Evolutionary conservation across 2,113 vertebrate genomes (phyloP), one percentile per base, ranked within the genome.

Genomic region (Archilochus colubris): DNA sequence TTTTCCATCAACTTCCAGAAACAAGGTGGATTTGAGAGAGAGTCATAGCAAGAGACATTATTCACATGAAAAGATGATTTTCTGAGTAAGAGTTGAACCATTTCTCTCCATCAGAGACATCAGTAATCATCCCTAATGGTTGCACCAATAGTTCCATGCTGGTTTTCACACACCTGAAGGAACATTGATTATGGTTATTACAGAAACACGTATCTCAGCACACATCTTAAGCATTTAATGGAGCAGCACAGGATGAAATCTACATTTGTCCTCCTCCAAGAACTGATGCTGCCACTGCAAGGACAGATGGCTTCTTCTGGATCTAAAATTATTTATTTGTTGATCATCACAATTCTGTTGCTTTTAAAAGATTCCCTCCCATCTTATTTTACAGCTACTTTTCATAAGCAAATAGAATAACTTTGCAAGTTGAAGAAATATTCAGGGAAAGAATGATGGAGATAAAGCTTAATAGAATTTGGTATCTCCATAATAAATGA

Each of bases 101-200:
- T 91, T 88, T 88, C 79, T 95, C 46, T 82, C 67, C 55, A 55
- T 30, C 75, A 36, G 64, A 70, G 30, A 28, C 57, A 81, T 86
- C 89, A 55, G 40, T 88, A 90, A 88, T 88, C 15, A 53, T 64
- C 68, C 59, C 44, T 90, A 69, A 90, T 86, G 85, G 54, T 68
- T 81, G 57, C 36, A 40, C 64, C 79, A 78, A 2, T 67, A 69
- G 55, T 53, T 91, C 73, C 64, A 20, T 89, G 79, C 89, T 83
- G 88, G 58, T 83, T 94, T 91, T 61, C 80, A 88, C 36, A 83
- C 78, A 61, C 62, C 53, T 53, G 77, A 83, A 90, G 73, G 85
- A 91, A 68, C 69, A 90, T 88, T 90, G 86, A 43, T 94, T 95
- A 54, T n/a, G 36, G 46, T 87, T 96, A 92, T 94, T 95, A 58